These are phyloP conservation scores for Brachionus calyciflorus DNA, from an alignment of 1,140 invertebrate species.

Conservation along the genomic window DNA sequence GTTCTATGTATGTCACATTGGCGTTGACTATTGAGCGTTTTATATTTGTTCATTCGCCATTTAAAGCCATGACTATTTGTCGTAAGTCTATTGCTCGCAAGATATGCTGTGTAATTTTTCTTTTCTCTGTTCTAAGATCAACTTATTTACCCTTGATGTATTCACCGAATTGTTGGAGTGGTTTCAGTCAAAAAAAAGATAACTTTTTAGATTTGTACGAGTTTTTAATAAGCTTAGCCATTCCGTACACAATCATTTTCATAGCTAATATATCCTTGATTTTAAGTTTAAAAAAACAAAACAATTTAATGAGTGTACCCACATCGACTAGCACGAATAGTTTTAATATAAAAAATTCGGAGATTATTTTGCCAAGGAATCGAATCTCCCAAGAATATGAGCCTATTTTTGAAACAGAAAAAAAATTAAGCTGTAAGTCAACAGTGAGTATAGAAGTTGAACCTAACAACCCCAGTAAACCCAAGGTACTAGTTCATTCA, in stretches of 20 bases:
- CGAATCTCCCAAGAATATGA: neutral
- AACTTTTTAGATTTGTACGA: conserved; percentile 28
- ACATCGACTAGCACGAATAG: neutral
- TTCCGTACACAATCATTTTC: conserved; percentile 31
- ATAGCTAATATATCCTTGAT: conserved; percentile 34
- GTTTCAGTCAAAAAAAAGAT: conserved; percentile 39
- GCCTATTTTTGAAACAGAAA: neutral
- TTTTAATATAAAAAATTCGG: neutral
- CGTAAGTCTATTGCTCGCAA: conserved; percentile 15
- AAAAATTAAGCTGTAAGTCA: neutral
- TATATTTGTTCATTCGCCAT: conserved; percentile 44
- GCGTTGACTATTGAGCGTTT: conserved; percentile 36
- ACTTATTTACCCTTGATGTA: conserved; percentile 24
- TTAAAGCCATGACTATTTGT: conserved; percentile 35
- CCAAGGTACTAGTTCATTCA: neutral
- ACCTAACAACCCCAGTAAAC: neutral
- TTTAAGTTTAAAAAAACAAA: conserved; percentile 33
- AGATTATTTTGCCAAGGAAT: neutral
- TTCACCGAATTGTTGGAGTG: conserved; percentile 9
- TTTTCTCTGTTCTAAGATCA: conserved; percentile 16
- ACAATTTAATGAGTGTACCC: conserved; percentile 29
- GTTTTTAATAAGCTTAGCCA: conserved; percentile 6
- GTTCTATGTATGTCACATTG: conserved; percentile 38
- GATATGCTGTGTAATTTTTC: conserved; percentile 22
- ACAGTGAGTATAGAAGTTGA: neutral